Evolutionary conservation across 2,113 vertebrate genomes (phyloP), one percentile per base, ranked within the genome.

Genomic region (Clarias magur): DNA sequence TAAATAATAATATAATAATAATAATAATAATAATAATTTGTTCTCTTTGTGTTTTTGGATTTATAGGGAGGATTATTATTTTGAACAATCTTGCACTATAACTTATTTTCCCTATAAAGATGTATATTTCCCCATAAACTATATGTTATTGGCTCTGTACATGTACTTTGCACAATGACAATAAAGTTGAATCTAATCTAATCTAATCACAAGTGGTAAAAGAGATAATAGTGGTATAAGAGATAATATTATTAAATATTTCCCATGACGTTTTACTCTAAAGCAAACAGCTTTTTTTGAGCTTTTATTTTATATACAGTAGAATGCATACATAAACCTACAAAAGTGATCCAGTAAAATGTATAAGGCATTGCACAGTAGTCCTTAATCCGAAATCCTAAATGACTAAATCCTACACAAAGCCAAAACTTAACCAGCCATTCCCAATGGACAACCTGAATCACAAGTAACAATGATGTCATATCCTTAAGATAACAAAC

Each of bases 401-500:
- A 34, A 38, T 38, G 34, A n/a, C 65, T 12, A 68, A 68, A 65
- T n/a, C 62, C 27, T 23, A 62, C 53, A 27, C 27, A 56, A 57
- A 82, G 17, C 34, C 7, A 17, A 42, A 67, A 82, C 60, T 48
- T n/a, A 30, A 48, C 38, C 72, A 85, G 38, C 19, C 48, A 30
- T n/a, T 23, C 38, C 16, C 63, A 68, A 85, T 48, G 70, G 27
- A 27, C 57, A 53, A 30, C 27, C 76, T 42, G 27, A 86, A 68
- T 80, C n/a, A 13, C 62, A 48, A 7, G 21, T 15, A 87, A 67
- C 70, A 67, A 73, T 87, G 80, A 87, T 84, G 73, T 87, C 81
- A 84, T 79, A 59, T 83, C 48, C 59, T 62, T 83, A 62, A 42
- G 59, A 67, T 42, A 68, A 68, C 48, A 78, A 79, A 68, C 53